phyloP scores from a whole-genome alignment of 2,113 vertebrate genomes.

The Cebus imitator region DNA sequence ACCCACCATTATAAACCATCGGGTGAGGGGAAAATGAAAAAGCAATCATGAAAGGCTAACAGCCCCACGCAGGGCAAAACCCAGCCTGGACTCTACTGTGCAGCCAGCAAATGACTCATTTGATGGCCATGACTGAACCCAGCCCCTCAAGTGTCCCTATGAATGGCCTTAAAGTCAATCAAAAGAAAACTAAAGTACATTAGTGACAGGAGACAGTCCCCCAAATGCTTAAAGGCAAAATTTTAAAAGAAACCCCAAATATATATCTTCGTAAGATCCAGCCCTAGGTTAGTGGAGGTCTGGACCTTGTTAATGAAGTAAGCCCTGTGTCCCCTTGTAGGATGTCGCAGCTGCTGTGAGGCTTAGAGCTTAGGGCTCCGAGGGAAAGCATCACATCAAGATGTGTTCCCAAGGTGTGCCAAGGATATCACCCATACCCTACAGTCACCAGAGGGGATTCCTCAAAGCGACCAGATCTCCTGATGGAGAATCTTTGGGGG shows the following conservation, averaged over 20 bases:
- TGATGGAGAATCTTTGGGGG: too few species aligned
- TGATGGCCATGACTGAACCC: neutral
- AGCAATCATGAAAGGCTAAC: neutral
- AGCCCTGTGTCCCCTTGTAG: fast-evolving
- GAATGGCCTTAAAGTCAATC: constrained; percentile 13
- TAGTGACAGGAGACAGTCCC: constrained; percentile 19
- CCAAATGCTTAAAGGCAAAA: neutral
- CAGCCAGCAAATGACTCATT: neutral
- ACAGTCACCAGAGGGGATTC: fast-evolving
- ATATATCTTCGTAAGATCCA: neutral
- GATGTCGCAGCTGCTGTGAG: neutral
- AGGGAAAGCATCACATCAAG: fast-evolving
- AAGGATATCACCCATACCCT: neutral
- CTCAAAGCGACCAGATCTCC: neutral
- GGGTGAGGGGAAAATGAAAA: neutral
- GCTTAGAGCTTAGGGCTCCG: neutral
- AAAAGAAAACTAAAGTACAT: neutral
- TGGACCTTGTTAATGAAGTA: neutral
- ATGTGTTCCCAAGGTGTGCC: neutral
- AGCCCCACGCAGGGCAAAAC: neutral
- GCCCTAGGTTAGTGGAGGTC: neutral
- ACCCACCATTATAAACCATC: too few species aligned
- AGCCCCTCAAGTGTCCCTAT: neutral
- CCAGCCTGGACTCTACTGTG: neutral
- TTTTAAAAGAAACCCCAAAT: neutral